Base-by-base conservation (phyloP, 1,140 invertebrate genomes). In the Drosophila melanica region DNA sequence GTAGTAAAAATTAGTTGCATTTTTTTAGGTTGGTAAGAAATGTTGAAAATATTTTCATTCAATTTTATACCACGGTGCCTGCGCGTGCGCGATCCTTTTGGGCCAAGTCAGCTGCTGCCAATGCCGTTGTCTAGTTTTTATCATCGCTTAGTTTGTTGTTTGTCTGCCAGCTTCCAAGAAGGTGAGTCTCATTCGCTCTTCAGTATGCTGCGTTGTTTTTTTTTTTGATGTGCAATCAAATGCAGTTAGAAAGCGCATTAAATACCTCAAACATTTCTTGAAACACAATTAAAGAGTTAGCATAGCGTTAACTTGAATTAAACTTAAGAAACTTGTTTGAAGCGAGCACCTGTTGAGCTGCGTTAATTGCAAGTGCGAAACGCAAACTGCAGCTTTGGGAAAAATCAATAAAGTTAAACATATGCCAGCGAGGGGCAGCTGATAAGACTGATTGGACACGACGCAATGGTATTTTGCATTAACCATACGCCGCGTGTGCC, bases 361-460 rank as follows among this genome's bases (percentile, higher is more conserved):
- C 35, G 47, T 9, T 12, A 12, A 3, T 27, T 30, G 47, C 20
- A 47, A 14, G 4, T 14, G 39, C 12, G n/a, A 41, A 50, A 18
- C 16, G 35, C 14, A 51, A 54, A 42, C 12, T 60, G 48, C 55
- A 53, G 39, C 39, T 45, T 42, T 35, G 67, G 45, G 82, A 86
- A 86, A 86, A 86, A 86, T 86, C 82, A 86, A 86, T 86, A 86
- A 45, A 58, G 45, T 54, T 63, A 16, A 81, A 42, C 84, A 89
- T 86, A 89, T 86, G 84, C 60, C 37, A 53, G 37, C 11, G 60
- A 39, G 12, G n/a, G 41, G 39, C 41, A 35, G 48, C 59, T 66
- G 75, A 77, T 77, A 75, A 70, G 65, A 55, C 39, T 12, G 59
- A 68, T 67, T 50, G 63, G 65, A 63, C 78, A 53, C 45, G 39